These are phyloP conservation scores for Aegotheles bennettii DNA, from an alignment of 2,113 vertebrate species.

Conservation along the genomic window DNA sequence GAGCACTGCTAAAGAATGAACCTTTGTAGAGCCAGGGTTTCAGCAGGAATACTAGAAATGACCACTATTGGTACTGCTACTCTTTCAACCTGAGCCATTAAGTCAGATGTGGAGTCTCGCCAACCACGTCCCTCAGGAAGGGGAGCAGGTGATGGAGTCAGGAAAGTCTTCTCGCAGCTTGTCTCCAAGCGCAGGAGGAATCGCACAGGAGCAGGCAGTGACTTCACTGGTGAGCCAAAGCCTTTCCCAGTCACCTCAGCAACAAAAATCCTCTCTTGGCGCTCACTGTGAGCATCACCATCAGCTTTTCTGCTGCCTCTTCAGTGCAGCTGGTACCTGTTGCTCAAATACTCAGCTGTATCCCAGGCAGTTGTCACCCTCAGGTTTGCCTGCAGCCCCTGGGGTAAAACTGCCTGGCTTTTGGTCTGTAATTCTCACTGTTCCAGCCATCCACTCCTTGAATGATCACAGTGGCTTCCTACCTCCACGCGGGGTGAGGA, in stretches of 20 bases:
- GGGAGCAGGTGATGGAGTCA: background rate
- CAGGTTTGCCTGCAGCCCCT: no score
- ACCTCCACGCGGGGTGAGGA: accelerated
- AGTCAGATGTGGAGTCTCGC: background rate
- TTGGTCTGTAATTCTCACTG: background rate
- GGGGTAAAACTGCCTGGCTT: background rate
- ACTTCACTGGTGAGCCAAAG: background rate
- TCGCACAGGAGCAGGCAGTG: background rate
- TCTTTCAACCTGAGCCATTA: background rate
- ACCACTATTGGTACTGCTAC: no score
- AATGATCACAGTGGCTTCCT: background rate
- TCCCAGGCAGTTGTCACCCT: background rate
- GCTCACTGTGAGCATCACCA: background rate
- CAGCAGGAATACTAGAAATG: background rate
- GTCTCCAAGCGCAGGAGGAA: background rate
- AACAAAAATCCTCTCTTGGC: background rate
- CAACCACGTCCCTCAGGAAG: accelerated
- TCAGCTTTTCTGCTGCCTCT: background rate
- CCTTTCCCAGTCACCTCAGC: background rate
- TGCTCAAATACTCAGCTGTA: background rate
- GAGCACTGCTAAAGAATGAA: background rate
- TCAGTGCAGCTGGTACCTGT: accelerated
- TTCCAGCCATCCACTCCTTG: background rate
- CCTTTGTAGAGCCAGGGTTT: background rate
- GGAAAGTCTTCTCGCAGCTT: background rate